These are phyloP conservation scores for Xenopus petersii DNA, from an alignment of 2,797 vertebrate species.

Conservation along the genomic window DNA sequence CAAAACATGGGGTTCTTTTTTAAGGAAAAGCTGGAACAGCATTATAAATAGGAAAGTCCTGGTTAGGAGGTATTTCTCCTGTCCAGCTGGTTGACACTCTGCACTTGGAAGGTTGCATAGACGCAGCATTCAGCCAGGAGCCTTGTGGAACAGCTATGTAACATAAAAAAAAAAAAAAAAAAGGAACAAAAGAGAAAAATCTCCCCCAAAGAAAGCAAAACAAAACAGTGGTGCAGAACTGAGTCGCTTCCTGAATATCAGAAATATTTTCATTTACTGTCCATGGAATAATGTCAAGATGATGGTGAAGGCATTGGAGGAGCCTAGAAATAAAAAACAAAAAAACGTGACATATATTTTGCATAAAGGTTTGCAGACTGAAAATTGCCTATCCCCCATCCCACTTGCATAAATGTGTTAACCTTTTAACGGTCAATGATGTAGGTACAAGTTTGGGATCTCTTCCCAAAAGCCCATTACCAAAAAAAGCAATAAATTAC, in stretches of 20 bases:
- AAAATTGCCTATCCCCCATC: too few relatives aligned
- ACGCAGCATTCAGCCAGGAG: slow-evolving; percentile 98
- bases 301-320: slow-evolving; percentile 91
- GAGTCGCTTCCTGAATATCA: slow-evolving; percentile 97
- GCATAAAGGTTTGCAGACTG: background rate
- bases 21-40: slow-evolving; percentile 84
- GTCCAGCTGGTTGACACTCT: slow-evolving; percentile 81
- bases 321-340: slow-evolving; percentile 70
- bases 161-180: background rate
- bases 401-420: too few relatives aligned
- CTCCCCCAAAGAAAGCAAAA: slow-evolving; percentile 3
- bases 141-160: slow-evolving; percentile 94
- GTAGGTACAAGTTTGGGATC: too few relatives aligned
- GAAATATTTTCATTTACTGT: slow-evolving; percentile 80
- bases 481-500: too few relatives aligned
- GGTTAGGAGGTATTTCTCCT: slow-evolving; percentile 75
- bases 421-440: too few relatives aligned
- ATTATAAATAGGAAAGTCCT: slow-evolving; percentile 78
- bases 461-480: too few relatives aligned
- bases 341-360: background rate
- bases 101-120: slow-evolving; percentile 97
- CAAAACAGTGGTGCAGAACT: slow-evolving; percentile 85
- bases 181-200: slow-evolving; percentile 4
- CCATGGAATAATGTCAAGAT: slow-evolving; percentile 88
- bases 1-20: slow-evolving; percentile 76